A percentile compares a stretch with the other conserved stretches of the same genome.
phyloP scores from a whole-genome alignment of 2,888 invertebrate genomes.

The Schizotus pectinicornis region DNA sequence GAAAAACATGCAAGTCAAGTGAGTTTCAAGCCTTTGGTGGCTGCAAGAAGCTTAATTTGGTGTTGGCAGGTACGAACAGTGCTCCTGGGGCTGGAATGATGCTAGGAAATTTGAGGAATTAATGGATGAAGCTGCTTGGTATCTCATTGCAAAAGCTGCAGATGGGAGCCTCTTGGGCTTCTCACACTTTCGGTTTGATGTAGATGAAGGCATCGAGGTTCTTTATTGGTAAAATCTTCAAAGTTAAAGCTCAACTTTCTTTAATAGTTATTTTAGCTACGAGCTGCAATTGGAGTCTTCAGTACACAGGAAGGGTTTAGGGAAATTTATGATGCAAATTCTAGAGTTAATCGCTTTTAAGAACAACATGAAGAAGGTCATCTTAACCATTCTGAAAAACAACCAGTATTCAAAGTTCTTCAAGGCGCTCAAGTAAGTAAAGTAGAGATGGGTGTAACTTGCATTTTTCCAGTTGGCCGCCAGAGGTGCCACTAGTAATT shows the following conservation, averaged over 20 bases:
- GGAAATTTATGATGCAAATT: conserved; percentile 80
- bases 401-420: conserved; percentile 80
- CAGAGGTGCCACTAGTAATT: no score
- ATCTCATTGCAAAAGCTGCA: conserved; percentile 67
- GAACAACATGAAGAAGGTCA: conserved; percentile 79
- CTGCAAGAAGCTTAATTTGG: conserved; percentile 12
- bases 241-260: neutral
- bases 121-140: conserved; percentile 76
- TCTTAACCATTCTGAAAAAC: conserved; percentile 82
- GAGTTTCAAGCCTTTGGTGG: conserved; percentile 52
- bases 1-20: conserved; percentile 80
- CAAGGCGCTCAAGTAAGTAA: conserved; percentile 57
- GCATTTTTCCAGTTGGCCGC: neutral
- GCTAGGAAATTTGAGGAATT: conserved; percentile 76
- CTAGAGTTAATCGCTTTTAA: conserved; percentile 77
- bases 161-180: conserved; percentile 69
- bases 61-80: conserved; percentile 68
- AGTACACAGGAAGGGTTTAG: conserved; percentile 79
- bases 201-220: conserved; percentile 78
- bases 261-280: conserved; percentile 66
- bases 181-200: conserved; percentile 83
- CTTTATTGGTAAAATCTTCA: conserved; percentile 71
- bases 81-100: conserved; percentile 82
- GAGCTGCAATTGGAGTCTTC: conserved; percentile 81
- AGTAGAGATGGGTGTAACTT: neutral